phyloP scores from a whole-genome alignment of 2,113 vertebrate species.

The Strigops habroptila region DNA sequence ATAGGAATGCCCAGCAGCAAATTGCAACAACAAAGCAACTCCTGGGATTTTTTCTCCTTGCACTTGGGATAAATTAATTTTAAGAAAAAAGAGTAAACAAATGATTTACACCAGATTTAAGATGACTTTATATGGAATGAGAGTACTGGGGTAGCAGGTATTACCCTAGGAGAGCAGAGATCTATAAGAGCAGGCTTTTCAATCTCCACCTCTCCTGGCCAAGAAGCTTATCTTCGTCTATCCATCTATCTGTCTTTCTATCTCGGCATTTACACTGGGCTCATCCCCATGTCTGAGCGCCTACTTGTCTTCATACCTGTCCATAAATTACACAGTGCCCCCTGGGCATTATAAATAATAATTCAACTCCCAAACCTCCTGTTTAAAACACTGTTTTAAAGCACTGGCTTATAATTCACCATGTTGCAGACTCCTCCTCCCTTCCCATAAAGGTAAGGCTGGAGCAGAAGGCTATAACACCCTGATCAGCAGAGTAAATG shows the following conservation, averaged over 20 bases:
- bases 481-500: background rate
- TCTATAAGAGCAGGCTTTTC: background rate
- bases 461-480: background rate
- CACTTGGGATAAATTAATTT: slow-evolving; percentile 23
- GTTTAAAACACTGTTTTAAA: slow-evolving; percentile 28
- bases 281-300: slow-evolving; percentile 38
- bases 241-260: slow-evolving; percentile 32
- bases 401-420: background rate
- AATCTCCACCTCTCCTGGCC: background rate
- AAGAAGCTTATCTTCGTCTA: slow-evolving; percentile 39
- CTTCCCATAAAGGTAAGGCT: background rate
- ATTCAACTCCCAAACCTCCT: slow-evolving; percentile 37
- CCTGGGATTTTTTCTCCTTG: background rate
- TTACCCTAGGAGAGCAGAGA: background rate
- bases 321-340: slow-evolving; percentile 19
- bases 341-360: slow-evolving; percentile 48
- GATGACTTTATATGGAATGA: background rate
- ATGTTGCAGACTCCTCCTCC: background rate
- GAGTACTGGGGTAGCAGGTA: background rate
- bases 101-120: background rate
- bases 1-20: slow-evolving; percentile 69
- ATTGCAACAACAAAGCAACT: slow-evolving; percentile 68
- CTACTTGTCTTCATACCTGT: slow-evolving; percentile 59
- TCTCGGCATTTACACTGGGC: slow-evolving; percentile 5
- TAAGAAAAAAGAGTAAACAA: background rate